Percentiles rank a stretch among this genome's conserved stretches.
Conservation (phyloP, 2,113 vertebrate species). For the Geococcyx californianus region DNA sequence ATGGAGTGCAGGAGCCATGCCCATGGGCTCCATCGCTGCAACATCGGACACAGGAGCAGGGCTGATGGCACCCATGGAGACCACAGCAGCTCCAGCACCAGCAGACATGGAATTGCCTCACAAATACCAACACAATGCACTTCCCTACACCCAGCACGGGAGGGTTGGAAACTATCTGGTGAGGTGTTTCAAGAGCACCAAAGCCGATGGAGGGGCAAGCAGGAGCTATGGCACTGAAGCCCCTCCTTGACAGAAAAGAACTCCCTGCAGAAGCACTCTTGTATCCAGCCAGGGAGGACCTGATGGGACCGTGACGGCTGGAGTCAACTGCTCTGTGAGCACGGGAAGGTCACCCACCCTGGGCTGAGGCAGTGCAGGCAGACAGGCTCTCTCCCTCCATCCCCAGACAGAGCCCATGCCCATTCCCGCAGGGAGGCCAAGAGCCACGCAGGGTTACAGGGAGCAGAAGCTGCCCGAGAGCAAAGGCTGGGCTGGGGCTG, state of each 20-base stretch:
- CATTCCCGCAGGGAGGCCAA: too few species aligned
- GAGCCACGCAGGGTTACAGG: slow-evolving; percentile 14
- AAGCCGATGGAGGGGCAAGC: background rate
- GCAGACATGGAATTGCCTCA: background rate
- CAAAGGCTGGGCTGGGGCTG: slow-evolving; percentile 40
- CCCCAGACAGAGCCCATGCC: background rate
- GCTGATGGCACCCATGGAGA: background rate
- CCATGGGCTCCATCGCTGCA: fast-evolving
- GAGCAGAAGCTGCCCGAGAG: slow-evolving; percentile 1
- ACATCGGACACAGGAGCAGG: background rate
- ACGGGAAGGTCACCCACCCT: fast-evolving
- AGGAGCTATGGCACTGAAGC: background rate
- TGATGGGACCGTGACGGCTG: too few species aligned
- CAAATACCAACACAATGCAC: background rate
- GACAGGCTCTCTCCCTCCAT: background rate
- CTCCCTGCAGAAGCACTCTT: background rate
- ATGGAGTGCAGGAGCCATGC: fast-evolving
- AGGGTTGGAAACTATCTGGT: background rate
- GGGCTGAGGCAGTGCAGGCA: background rate
- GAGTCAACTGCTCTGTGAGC: background rate
- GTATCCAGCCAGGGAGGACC: background rate
- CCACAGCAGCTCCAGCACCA: fast-evolving
- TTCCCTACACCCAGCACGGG: background rate
- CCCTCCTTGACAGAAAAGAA: background rate
- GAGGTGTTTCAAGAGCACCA: background rate